Base-by-base conservation (phyloP, 2,888 invertebrate genomes). In the Trypoxylon attenuatum region DNA sequence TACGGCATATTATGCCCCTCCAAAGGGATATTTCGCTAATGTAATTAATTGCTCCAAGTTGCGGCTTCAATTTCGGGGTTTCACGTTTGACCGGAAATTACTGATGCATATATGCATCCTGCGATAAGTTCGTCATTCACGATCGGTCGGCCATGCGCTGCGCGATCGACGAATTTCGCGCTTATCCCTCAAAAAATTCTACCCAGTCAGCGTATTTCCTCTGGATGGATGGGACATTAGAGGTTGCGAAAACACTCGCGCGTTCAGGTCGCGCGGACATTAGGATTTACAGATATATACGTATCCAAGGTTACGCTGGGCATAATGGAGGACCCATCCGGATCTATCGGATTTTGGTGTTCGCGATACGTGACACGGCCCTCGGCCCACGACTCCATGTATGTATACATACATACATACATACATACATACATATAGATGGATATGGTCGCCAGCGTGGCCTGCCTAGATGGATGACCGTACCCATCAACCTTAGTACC, bases 231-330 rank as follows among this genome's bases (percentile, higher is more conserved):
- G 33, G 5, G n/a, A 33, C 33, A 10, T 33, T 33, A 33, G 13
- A n/a, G n/a, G n/a, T n/a, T n/a, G n/a, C n/a, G n/a, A n/a, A n/a
- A n/a, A n/a, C n/a, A n/a, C n/a, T n/a, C n/a, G n/a, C n/a, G n/a
- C n/a, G n/a, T 13, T 0, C n/a, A 5, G 33, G 33, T 3, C 2
- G 33, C 33, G 10, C 51, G 60, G 38, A 53, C 42, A 16, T 39
- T 22, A 10, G 70, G 61, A 66, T 71, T 71, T 51, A 58, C 54
- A 29, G 27, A 47, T 27, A n/a, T n/a, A 39, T 55, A 50, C 27
- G 46, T 39, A 60, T 39, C 55, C 59, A 64, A 63, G 66, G 68
- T 60, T 71, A 67, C 51, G 45, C 54, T 55, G 41, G 33, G 22
- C 18, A 55, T 51, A 70, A 71, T 59, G 58, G 66, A 52, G 27